A percentile compares a stretch with the other conserved stretches of the same genome.
Evolutionary conservation across 2,113 vertebrate genomes (phyloP).

Genomic region (Hippocampus guttulatus): DNA sequence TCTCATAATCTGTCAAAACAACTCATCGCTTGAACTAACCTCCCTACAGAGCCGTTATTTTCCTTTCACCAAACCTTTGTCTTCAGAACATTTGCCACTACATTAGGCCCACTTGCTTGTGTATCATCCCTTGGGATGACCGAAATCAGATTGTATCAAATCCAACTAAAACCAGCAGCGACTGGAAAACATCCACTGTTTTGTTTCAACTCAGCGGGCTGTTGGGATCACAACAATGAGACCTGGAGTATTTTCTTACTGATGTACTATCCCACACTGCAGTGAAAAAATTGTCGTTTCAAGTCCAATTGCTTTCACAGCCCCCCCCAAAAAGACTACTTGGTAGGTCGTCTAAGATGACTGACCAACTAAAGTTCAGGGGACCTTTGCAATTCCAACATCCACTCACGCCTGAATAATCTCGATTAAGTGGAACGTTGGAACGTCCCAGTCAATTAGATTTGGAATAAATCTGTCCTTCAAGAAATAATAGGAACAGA

Average conservation of each 20-base stretch:
- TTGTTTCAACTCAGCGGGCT: conserved; percentile 18
- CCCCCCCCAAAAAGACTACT: neutral
- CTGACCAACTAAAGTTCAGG: neutral
- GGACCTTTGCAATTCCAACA: neutral
- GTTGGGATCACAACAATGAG: conserved; percentile 36
- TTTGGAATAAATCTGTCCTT: too few relatives aligned
- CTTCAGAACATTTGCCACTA: conserved; percentile 18
- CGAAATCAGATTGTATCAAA: conserved; percentile 27
- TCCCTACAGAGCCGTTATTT: conserved; percentile 12
- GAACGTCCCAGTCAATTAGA: neutral
- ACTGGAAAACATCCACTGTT: conserved; percentile 34
- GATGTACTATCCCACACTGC: conserved; percentile 7
- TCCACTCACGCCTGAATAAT: neutral
- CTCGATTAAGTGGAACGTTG: neutral
- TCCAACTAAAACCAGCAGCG: conserved; percentile 22
- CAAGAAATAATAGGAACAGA: neutral
- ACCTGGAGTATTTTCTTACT: conserved; percentile 26
- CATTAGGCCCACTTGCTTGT: conserved; percentile 34
- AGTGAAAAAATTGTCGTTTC: conserved; percentile 21
- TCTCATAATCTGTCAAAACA: conserved; percentile 16
- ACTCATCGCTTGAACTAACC: conserved; percentile 21
- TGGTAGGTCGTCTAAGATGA: neutral
- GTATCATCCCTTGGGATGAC: conserved; percentile 7
- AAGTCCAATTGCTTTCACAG: conserved; percentile 16
- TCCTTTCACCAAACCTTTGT: conserved; percentile 22